A percentile compares a stretch with the other conserved stretches of the same genome.
Conservation (phyloP, 92 coral and sea anemone species). For the Plumapathes pennacea region DNA sequence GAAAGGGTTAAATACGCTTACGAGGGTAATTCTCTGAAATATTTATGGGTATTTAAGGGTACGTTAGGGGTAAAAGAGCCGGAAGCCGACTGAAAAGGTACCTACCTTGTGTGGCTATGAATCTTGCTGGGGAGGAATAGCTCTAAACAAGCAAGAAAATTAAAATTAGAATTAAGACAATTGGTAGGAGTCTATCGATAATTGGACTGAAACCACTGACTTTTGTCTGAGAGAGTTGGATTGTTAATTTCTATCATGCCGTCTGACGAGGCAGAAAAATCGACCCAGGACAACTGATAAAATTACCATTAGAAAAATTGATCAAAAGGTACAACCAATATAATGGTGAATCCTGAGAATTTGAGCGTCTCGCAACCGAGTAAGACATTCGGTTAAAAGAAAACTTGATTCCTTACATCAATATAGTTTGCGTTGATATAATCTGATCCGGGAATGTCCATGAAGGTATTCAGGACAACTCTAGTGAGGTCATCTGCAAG, state of each 20-base stretch:
- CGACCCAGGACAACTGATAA: background rate
- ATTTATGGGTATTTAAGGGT: too few relatives aligned
- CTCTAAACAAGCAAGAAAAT: conserved; percentile 44
- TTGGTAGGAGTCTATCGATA: background rate
- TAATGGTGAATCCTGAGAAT: too few relatives aligned
- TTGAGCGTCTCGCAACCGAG: too few relatives aligned
- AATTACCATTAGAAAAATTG: background rate
- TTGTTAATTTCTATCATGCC: background rate
- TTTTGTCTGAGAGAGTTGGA: too few relatives aligned
- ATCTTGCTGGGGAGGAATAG: conserved; percentile 54
- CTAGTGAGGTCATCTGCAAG: conserved; percentile 77
- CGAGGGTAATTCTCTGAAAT: too few relatives aligned
- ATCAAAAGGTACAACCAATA: too few relatives aligned
- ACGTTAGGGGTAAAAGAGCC: too few relatives aligned
- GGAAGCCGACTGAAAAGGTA: too few relatives aligned
- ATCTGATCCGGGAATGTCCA: conserved; percentile 69
- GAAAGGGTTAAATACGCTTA: too few relatives aligned
- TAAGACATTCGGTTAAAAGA: too few relatives aligned
- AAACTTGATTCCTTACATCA: conserved; percentile 84
- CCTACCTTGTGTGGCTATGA: conserved; percentile 78
- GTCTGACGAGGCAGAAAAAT: background rate
- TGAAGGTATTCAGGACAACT: conserved; percentile 50
- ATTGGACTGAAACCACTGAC: too few relatives aligned
- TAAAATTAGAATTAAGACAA: background rate
- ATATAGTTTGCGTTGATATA: conserved; percentile 82